Percentiles rank a stretch among this genome's conserved stretches.
Conservation (phyloP, 2,888 invertebrate species). For the Trichopria drosophilae region DNA sequence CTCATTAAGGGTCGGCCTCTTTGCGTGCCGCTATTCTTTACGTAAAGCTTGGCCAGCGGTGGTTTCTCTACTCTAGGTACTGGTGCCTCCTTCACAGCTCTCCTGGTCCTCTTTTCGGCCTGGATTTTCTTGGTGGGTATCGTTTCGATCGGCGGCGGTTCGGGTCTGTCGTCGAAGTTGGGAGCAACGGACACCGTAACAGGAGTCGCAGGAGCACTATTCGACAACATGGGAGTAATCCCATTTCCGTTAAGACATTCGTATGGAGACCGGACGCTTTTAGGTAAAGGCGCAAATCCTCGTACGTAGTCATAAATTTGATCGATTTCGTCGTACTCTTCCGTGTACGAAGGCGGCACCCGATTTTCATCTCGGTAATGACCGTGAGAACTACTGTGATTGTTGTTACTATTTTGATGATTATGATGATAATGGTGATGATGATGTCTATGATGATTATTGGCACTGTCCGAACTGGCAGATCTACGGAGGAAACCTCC, state of each 20-base stretch:
- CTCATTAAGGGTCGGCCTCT: slow-evolving; percentile 68
- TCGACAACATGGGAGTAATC: background rate
- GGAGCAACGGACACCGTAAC: slow-evolving; percentile 64
- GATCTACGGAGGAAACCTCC: slow-evolving; percentile 66
- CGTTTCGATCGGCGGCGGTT: slow-evolving; percentile 89
- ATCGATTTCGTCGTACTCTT: slow-evolving; percentile 94
- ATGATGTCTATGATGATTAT: slow-evolving; percentile 60
- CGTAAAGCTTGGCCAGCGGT: slow-evolving; percentile 71
- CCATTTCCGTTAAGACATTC: slow-evolving; percentile 38
- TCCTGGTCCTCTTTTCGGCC: slow-evolving; percentile 77
- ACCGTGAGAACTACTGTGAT: slow-evolving; percentile 41
- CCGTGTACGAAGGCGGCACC: slow-evolving; percentile 62
- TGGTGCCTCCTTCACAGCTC: slow-evolving; percentile 66
- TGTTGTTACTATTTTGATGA: slow-evolving; percentile 54
- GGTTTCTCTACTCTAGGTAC: slow-evolving; percentile 65
- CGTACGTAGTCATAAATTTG: slow-evolving; percentile 95
- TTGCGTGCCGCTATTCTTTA: slow-evolving; percentile 73
- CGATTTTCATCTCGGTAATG: slow-evolving; percentile 66
- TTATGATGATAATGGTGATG: slow-evolving; percentile 63
- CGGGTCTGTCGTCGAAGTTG: slow-evolving; percentile 70
- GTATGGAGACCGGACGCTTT: slow-evolving; percentile 73
- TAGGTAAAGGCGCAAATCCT: slow-evolving; percentile 87
- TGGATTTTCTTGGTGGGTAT: slow-evolving; percentile 82
- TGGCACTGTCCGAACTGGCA: slow-evolving; percentile 72
- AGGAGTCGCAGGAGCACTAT: slow-evolving; percentile 54